Percentiles rank a stretch among this genome's conserved stretches.
Evolutionary conservation across 2,797 vertebrate species (phyloP).

Genomic region (Notolabrus celidotus): DNA sequence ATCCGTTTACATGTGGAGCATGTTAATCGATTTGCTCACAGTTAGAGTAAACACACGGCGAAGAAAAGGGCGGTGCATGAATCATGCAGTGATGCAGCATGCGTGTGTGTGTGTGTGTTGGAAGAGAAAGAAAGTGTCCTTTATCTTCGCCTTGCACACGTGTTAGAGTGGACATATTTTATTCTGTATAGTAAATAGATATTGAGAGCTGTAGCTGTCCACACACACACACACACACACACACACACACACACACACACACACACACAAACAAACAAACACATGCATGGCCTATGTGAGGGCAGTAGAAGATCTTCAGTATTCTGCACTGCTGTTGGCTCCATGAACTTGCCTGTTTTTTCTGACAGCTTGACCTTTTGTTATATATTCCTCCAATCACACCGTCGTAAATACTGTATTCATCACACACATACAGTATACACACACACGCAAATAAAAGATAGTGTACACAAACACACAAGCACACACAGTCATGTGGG

Average conservation of each 20-base stretch:
- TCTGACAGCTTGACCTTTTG: constrained; percentile 81
- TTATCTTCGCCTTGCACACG: constrained; percentile 1
- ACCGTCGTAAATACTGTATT: constrained; percentile 71
- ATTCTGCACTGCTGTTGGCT: constrained; percentile 54
- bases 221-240: constrained; percentile 11
- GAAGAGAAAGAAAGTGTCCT: neutral
- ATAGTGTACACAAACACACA: neutral
- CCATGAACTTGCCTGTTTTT: constrained; percentile 62
- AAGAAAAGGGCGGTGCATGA: constrained; percentile 41
- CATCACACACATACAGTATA: constrained; percentile 69
- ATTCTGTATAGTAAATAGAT: constrained; percentile 6
- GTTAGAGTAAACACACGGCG: constrained; percentile 60
- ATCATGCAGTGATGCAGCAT: constrained; percentile 26
- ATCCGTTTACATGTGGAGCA: constrained; percentile 65
- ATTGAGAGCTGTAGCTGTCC: constrained; percentile 25
- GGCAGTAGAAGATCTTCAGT: constrained; percentile 58
- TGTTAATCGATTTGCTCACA: constrained; percentile 71
- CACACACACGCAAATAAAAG: neutral
- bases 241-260: constrained; percentile 26
- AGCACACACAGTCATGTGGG: neutral
- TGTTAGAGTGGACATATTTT: constrained; percentile 16
- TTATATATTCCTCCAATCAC: constrained; percentile 76
- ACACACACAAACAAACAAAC: constrained; percentile 22
- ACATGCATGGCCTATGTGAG: constrained; percentile 7
- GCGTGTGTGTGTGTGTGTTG: constrained; percentile 7